Percentiles rank a stretch among this genome's conserved stretches.
Conservation (phyloP, 2,113 vertebrate genomes). For the Mesocricetus auratus region DNA sequence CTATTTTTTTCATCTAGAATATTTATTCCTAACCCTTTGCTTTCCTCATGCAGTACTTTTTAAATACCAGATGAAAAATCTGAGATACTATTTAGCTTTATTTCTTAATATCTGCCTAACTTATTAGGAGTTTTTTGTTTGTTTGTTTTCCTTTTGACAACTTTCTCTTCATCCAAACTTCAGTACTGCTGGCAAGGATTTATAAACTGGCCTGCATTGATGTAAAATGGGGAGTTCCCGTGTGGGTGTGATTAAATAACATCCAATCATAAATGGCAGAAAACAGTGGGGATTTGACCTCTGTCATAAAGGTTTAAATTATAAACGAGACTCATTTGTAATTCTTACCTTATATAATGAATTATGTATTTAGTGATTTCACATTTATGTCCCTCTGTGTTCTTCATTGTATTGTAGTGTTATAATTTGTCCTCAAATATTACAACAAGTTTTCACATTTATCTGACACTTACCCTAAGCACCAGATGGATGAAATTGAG, state of each 20-base stretch:
- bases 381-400: not conserved
- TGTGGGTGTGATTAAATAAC: not conserved
- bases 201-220: not conserved
- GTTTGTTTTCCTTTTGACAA: not conserved
- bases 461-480: not conserved
- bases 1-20: not conserved
- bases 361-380: not conserved
- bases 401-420: slow-evolving; percentile 19
- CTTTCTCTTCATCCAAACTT: not conserved
- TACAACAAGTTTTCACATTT: not conserved
- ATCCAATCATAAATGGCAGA: not conserved
- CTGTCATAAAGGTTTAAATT: not conserved
- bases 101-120: not conserved
- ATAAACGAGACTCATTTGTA: not conserved
- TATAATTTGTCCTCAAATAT: not conserved
- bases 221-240: not conserved
- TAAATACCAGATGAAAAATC: not conserved
- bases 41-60: not conserved
- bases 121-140: not conserved
- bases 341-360: not conserved
- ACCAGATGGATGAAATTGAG: not conserved
- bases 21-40: not conserved
- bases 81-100: not conserved
- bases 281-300: not conserved
- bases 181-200: not conserved